Evolutionary conservation across 1,140 invertebrate species (phyloP).

Genomic region (Dreissena polymorpha): DNA sequence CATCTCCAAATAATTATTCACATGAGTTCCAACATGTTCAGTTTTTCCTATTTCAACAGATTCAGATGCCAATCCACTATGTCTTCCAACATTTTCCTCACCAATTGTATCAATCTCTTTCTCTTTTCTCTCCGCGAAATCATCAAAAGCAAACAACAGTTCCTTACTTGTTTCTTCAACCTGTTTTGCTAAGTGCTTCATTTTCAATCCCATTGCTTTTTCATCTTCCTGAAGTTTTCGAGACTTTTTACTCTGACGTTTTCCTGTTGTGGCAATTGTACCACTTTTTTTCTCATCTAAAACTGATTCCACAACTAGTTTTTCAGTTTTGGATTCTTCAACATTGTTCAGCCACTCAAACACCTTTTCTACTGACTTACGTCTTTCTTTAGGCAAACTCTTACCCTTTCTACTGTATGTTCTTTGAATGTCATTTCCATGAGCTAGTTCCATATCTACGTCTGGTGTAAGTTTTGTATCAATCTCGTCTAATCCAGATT

Average conservation of each 20-base stretch:
- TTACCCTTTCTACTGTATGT: conserved; percentile 46
- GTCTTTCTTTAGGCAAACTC: conserved; percentile 8
- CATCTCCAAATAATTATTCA: too few species aligned
- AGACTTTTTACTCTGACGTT: conserved; percentile 16
- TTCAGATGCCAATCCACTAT: background rate
- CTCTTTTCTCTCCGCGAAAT: conserved; percentile 15
- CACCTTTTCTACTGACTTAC: conserved; percentile 20
- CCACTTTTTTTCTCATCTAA: background rate
- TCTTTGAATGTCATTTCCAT: conserved; percentile 1
- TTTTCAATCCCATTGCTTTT: conserved; percentile 44
- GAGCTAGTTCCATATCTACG: background rate
- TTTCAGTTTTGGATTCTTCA: background rate
- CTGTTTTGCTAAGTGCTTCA: conserved; percentile 44
- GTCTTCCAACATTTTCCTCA: background rate
- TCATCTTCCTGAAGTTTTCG: conserved; percentile 16
- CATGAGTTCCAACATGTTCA: background rate
- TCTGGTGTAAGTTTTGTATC: conserved; percentile 30
- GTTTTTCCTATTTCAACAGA: background rate
- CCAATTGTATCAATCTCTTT: background rate
- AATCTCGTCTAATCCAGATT: background rate
- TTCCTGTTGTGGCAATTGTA: background rate
- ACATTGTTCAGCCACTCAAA: conserved; percentile 44
- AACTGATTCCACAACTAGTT: too few species aligned
- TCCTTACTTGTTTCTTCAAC: conserved; percentile 14
- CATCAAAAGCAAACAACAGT: conserved; percentile 34